These are phyloP conservation scores for Barnardius zonarius DNA, from an alignment of 2,113 vertebrate genomes.

Conservation along the genomic window DNA sequence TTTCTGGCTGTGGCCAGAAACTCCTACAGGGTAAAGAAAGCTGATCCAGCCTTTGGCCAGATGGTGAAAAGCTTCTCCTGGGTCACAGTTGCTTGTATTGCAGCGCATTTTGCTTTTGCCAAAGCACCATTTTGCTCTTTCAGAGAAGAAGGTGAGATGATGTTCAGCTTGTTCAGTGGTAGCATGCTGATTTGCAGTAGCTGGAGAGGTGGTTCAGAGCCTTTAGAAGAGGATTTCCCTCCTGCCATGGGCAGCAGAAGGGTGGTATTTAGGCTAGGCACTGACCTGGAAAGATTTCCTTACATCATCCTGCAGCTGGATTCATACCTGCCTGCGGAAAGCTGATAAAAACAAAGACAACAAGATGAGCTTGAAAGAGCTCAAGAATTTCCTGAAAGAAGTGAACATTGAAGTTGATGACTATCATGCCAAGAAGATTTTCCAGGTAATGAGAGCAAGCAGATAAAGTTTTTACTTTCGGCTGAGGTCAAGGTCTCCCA, in stretches of 20 bases:
- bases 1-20: not conserved
- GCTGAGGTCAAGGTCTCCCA: not conserved
- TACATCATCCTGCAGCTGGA: constrained; percentile 86
- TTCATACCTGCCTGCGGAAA: constrained; percentile 89
- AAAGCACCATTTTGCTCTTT: not conserved
- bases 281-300: constrained; percentile 68
- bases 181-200: not conserved
- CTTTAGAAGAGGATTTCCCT: not conserved
- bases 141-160: constrained; percentile 13
- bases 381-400: constrained; percentile 89
- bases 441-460: constrained; percentile 74
- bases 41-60: not conserved
- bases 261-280: not conserved
- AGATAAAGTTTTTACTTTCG: not conserved
- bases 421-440: constrained; percentile 84
- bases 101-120: not conserved
- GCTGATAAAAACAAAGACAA: constrained; percentile 95
- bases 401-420: constrained; percentile 89
- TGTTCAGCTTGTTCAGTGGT: not conserved
- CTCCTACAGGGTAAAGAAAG: not conserved
- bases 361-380: constrained; percentile 92
- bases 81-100: not conserved
- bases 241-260: not conserved
- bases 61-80: not conserved
- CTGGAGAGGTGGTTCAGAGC: not conserved